Evolutionary conservation across 2,888 invertebrate species (phyloP), one percentile per base, ranked within the genome.

Genomic region (Ypsolopha scabrella): DNA sequence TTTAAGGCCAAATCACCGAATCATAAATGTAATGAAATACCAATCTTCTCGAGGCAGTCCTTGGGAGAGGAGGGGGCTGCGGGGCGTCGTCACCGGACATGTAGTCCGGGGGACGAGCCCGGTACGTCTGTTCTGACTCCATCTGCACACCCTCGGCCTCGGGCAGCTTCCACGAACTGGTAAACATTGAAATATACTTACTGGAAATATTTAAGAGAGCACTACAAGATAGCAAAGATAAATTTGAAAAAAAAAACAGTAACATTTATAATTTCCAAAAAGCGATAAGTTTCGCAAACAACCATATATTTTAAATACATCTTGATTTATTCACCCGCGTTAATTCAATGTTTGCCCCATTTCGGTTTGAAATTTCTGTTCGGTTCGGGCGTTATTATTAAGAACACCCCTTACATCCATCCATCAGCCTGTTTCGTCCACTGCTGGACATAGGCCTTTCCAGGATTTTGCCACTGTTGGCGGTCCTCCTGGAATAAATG

Each of bases 1-100:
- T n/a, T n/a, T n/a, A n/a, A n/a, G n/a, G n/a, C n/a, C n/a, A n/a
- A n/a, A n/a, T n/a, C n/a, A n/a, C n/a, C n/a, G n/a, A n/a, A n/a
- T n/a, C n/a, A n/a, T n/a, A n/a, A 24, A 24, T 24, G 24, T n/a
- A 24, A 3, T 24, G 4, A 24, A 24, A 24, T 24, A 76, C 77
- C 67, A 68, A 72, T 57, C 68, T 68, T 2, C 68, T 75, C 13
- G 65, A 63, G 1, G 59, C 60, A n/a, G 24, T 46, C 9, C 81
- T 55, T 0, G 85, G 85, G 7, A 77, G 46, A 0, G 83, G 85
- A 0, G 83, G 85, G 0, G 81, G 80, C 1, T 75, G 80, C 0
- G 82, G 77, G 0, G 72, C 73, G 38, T 86, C 87, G 43, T 86
- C 86, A 0, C 72, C 83, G 0, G 87, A 83, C 53, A 67, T 59